These are phyloP conservation scores for Trematomus bernacchii DNA, from an alignment of 2,797 vertebrate species.

Conservation along the genomic window DNA sequence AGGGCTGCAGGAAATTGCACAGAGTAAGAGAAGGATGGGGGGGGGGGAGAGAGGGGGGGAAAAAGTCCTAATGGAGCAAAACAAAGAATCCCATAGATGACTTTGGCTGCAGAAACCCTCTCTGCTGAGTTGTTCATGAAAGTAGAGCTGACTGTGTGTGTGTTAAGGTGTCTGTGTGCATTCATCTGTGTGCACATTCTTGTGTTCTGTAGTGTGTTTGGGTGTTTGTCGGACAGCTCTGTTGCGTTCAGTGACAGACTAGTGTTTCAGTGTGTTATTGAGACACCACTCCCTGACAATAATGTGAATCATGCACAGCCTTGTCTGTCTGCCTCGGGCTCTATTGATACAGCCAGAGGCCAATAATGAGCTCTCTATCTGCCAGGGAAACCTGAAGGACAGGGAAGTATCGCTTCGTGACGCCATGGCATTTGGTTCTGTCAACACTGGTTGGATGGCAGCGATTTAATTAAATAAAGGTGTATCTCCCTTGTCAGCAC, in stretches of 20 bases:
- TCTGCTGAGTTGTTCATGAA: slow-evolving; percentile 52
- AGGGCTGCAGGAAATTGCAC: slow-evolving; percentile 66
- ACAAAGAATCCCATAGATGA: slow-evolving; percentile 84
- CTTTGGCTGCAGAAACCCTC: slow-evolving; percentile 60
- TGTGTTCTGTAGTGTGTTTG: slow-evolving; percentile 10
- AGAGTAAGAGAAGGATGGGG: slow-evolving; percentile 64
- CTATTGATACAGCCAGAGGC: slow-evolving; percentile 57
- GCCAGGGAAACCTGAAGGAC: slow-evolving; percentile 76
- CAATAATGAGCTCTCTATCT: slow-evolving; percentile 73
- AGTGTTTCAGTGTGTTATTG: slow-evolving; percentile 33
- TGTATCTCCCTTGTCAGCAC: slow-evolving; percentile 46
- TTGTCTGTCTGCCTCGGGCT: slow-evolving; percentile 67
- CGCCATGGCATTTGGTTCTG: slow-evolving; percentile 64
- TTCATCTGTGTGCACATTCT: slow-evolving; percentile 26
- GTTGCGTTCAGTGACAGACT: slow-evolving; percentile 54
- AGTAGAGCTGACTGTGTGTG: slow-evolving; percentile 42
- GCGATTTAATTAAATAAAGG: slow-evolving; percentile 49
- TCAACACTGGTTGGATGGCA: slow-evolving; percentile 65
- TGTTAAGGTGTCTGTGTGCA: slow-evolving; percentile 28
- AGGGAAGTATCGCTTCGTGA: slow-evolving; percentile 63
- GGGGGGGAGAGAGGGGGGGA: slow-evolving; percentile 58
- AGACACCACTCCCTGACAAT: slow-evolving; percentile 74
- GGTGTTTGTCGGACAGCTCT: slow-evolving; percentile 29
- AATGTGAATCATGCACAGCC: slow-evolving; percentile 78
- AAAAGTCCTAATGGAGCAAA: slow-evolving; percentile 69